Evolutionary conservation across 2,113 vertebrate genomes (phyloP), one percentile per base, ranked within the genome.

Genomic region (Phrynosoma blainvillii): DNA sequence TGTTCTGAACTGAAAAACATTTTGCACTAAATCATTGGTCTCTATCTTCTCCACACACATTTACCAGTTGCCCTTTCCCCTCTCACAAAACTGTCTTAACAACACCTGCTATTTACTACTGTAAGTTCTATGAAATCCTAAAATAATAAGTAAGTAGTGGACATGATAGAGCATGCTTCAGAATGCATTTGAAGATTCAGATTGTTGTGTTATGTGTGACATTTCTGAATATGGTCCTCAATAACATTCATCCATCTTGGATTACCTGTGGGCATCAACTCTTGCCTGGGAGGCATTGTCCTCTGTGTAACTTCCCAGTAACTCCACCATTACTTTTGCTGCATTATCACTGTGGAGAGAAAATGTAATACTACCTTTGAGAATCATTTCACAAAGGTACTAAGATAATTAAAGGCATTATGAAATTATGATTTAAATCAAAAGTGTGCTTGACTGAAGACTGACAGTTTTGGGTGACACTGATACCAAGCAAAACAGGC

Each of bases 301-400:
- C 94, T 99, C 99, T 83, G 99, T 99, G 95, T 99, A 99, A 97
- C 99, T 99, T 89, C 99, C 99, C 90, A 99, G 93, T 9, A 99
- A 96, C 93, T 99, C 99, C 88, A 99, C 98, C 98, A 99, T 99
- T 89, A 99, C 98, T 94, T 99, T 99, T n/a, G 98, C 98, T 90
- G 99, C 98, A 79, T 97, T 89, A 80, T 99, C 99, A 93, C 99
- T 99, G 92, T 4, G 14, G 66, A 62, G 65, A 87, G 78, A 86
- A 91, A 93, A 89, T 36, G 90, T 84, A 86, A 47, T 2, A 75
- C 0, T 56, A 62, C 87, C 90, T 84, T 86, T 91, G 85, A 88
- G 91, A 90, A 87, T 16, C 85, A 77, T 84, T 92, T 86, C 79
- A 92, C 94, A 73, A 74, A 81, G 86, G 68, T 40, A 79, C 3